Evolutionary conservation across 2,797 vertebrate genomes (phyloP).

Genomic region (Potorous gilbertii): DNA sequence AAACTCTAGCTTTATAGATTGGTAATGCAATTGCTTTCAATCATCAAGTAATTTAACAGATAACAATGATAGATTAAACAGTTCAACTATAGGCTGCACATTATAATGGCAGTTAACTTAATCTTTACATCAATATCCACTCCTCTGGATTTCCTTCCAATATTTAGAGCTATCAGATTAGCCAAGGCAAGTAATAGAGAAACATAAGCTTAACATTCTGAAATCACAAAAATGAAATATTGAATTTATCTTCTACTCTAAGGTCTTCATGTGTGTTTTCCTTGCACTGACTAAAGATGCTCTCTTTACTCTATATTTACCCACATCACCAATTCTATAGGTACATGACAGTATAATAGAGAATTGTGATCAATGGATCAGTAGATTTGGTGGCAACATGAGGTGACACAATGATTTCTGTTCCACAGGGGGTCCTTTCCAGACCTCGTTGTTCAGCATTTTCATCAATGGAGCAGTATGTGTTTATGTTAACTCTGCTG

Average conservation of each 20-base stretch:
- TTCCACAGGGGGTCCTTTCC: background rate
- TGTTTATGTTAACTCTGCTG: background rate
- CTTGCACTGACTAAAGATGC: background rate
- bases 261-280: background rate
- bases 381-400: accelerated
- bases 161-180: slow-evolving; percentile 15
- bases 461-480: background rate
- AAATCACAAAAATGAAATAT: slow-evolving; percentile 45
- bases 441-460: background rate
- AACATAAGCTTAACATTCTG: background rate
- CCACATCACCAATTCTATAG: background rate
- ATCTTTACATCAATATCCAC: slow-evolving; percentile 75
- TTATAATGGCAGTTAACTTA: slow-evolving; percentile 76
- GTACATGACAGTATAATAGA: accelerated
- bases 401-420: accelerated
- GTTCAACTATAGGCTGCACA: slow-evolving; percentile 68
- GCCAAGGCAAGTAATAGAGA: slow-evolving; percentile 11
- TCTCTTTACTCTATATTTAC: background rate
- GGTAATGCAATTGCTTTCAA: slow-evolving; percentile 74
- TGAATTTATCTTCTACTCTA: background rate
- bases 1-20: slow-evolving; percentile 65
- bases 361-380: accelerated
- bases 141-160: slow-evolving; percentile 56
- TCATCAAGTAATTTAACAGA: slow-evolving; percentile 75
- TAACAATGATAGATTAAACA: slow-evolving; percentile 78